These are phyloP conservation scores for Porites lobata DNA, from an alignment of 92 coral and sea anemone species.

Conservation along the genomic window DNA sequence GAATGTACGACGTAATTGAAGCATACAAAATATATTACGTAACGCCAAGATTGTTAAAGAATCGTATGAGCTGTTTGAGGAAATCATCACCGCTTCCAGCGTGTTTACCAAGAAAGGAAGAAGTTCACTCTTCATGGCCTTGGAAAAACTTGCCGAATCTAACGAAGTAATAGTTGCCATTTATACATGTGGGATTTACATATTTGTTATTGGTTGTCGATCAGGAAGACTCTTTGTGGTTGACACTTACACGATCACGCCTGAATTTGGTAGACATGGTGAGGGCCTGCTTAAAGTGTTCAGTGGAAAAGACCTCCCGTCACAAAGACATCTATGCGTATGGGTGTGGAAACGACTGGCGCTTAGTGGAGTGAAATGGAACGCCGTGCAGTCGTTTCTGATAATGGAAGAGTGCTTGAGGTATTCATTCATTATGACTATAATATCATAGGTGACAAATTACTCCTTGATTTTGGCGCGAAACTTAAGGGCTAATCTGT, in stretches of 20 bases:
- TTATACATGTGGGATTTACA: constrained; percentile 68
- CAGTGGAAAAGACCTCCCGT: constrained; percentile 29
- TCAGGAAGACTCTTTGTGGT: constrained; percentile 27
- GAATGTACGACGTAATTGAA: constrained; percentile 66
- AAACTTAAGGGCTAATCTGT: too few species aligned
- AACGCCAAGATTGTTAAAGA: constrained; percentile 42
- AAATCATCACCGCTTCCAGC: constrained; percentile 32
- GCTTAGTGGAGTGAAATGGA: constrained; percentile 54
- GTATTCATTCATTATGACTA: constrained; percentile 16
- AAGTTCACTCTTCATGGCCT: constrained; percentile 45
- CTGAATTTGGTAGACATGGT: constrained; percentile 67
- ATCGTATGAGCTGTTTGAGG: constrained; percentile 44
- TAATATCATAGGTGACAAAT: neutral
- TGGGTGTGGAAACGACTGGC: constrained; percentile 76
- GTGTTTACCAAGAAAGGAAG: constrained; percentile 54
- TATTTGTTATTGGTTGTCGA: constrained; percentile 55
- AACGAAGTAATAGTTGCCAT: constrained; percentile 33
- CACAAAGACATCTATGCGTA: constrained; percentile 44
- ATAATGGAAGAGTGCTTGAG: constrained; percentile 38
- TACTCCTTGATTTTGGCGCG: too few species aligned
- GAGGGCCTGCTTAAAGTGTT: constrained; percentile 64
- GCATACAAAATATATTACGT: constrained; percentile 56
- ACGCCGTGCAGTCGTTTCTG: constrained; percentile 53
- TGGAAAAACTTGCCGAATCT: neutral
- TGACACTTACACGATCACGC: constrained; percentile 56